Base-by-base conservation (phyloP, 2,797 vertebrate species). In the Catharus ustulatus region DNA sequence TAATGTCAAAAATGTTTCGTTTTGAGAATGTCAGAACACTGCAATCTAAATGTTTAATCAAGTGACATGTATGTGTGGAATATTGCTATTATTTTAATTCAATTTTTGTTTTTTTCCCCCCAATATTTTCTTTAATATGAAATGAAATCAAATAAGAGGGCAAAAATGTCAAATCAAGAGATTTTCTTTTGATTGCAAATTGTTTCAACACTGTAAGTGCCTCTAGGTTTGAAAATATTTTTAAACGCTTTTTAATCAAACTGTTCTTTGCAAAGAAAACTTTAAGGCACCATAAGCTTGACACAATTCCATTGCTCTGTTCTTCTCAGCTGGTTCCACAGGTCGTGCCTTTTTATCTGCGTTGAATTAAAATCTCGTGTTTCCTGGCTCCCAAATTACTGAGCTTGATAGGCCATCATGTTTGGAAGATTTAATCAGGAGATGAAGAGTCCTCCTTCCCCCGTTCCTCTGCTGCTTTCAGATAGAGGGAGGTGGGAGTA, bases 391-490 rank as follows among this genome's bases (percentile, higher is more conserved):
- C 66, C 79, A 92, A 84, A 96, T 92, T 97, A 81, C 90, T 32
- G 26, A 72, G 77, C 59, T 84, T 79, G 94, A 96, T 95, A 95
- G 92, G 88, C 84, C 95, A 94, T 96, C 94, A 86, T 89, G 75
- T 93, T 92, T 95, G 86, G 84, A 67, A 96, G 93, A 95, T 97
- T 95, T 95, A 97, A 97, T 97, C 95, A 95, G 91, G 81, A 91
- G 78, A 32, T 10, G 75, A 63, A 88, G 93, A 94, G 84, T 76
- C 81, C 92, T 95, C 72, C 81, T 89, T 94, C 93, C 86, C 79
- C 90, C 63, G 78, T 93, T 80, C 64, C 51, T 90, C 86, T 38
- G 64, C 91, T 3, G 19, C 61, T 93, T 91, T 96, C 93, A 82
- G 93, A 93, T 79, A 81, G 92, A 95, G 89, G 75, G 93, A 95